Conservation (phyloP, 2,797 vertebrate genomes). For the Epinephelus malabaricus region DNA sequence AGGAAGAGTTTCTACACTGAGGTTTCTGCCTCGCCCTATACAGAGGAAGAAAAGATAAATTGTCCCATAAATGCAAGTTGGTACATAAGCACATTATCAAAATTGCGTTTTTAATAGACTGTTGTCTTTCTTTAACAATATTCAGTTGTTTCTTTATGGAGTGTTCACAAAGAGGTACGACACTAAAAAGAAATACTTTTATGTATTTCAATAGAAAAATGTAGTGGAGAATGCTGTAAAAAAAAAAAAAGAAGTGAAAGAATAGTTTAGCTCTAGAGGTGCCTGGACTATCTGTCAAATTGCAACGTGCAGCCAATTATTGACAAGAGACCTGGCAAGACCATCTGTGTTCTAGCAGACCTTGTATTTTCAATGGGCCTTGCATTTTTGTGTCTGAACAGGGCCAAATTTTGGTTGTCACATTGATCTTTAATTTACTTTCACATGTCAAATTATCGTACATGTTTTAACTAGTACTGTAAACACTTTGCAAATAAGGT, state of each 20-base stretch:
- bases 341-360: not conserved
- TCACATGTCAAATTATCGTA: not conserved
- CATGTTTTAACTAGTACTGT: not conserved
- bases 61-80: not conserved
- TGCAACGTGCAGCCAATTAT: not conserved
- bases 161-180: not conserved
- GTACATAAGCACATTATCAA: not conserved
- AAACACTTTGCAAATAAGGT: constrained; percentile 14
- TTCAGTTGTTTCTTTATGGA: not conserved
- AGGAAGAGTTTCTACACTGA: not conserved
- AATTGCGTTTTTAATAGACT: not conserved
- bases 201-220: not conserved
- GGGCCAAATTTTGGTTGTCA: not conserved
- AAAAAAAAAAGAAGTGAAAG: too few relatives aligned
- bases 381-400: constrained; percentile 2
- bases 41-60: constrained; percentile 14
- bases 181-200: not conserved
- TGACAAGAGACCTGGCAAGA: not conserved
- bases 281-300: not conserved
- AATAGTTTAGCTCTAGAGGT: not conserved
- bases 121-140: not conserved
- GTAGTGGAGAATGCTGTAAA: too few relatives aligned
- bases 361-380: not conserved
- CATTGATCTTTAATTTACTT: constrained; percentile 3
- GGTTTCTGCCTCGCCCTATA: not conserved